Percentiles rank a stretch among this genome's conserved stretches.
phyloP scores from a whole-genome alignment of 2,888 invertebrate species.

The Blastobasis lacticolella region DNA sequence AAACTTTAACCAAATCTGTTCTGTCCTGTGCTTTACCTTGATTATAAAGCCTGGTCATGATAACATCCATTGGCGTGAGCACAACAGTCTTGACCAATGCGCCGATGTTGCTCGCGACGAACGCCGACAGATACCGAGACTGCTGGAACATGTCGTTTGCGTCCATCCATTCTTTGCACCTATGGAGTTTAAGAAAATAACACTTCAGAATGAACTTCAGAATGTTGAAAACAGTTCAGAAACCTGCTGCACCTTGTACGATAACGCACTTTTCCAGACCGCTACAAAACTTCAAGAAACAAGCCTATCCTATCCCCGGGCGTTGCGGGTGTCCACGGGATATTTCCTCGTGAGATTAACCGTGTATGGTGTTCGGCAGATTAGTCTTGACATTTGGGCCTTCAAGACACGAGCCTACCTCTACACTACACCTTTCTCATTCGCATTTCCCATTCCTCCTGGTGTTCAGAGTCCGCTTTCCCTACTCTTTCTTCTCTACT shows the following conservation, averaged over 20 bases:
- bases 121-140: constrained; percentile 79
- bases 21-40: constrained; percentile 72
- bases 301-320: not conserved
- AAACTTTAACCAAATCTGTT: no score
- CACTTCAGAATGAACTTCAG: not conserved
- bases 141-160: constrained; percentile 62
- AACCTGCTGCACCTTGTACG: not conserved
- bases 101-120: constrained; percentile 84
- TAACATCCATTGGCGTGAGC: constrained; percentile 92
- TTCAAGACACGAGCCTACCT: no score
- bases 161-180: constrained; percentile 66
- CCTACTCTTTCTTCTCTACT: no score
- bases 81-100: constrained; percentile 84
- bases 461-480: no score
- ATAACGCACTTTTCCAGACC: not conserved
- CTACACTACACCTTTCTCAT: not conserved
- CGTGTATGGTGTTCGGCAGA: no score
- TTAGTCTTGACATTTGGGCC: no score
- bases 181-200: constrained; percentile 22
- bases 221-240: not conserved
- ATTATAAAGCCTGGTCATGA: constrained; percentile 91
- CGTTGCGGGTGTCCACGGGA: no score
- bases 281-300: not conserved
- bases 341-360: no score
- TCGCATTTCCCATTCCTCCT: no score